Percentiles rank a stretch among this genome's conserved stretches.
phyloP scores from a whole-genome alignment of 2,113 vertebrate genomes.

The Rhinopomastus cyanomelas region DNA sequence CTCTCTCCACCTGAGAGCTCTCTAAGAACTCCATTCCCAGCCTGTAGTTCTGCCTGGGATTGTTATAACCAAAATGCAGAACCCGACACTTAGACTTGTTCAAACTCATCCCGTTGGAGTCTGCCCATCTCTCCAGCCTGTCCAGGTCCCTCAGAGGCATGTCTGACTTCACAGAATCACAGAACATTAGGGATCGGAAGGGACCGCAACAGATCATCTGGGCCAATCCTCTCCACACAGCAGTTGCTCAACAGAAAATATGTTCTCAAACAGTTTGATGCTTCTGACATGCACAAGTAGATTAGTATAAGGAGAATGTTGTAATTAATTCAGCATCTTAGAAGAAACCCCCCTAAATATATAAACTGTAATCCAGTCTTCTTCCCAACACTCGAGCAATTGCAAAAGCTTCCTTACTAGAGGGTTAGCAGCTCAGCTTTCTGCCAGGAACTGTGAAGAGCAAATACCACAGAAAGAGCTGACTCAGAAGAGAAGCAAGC shows the following conservation, averaged over 20 bases:
- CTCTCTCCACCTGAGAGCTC: too few species aligned
- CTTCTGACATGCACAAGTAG: neutral
- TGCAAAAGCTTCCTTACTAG: neutral
- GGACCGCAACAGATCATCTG: too few species aligned
- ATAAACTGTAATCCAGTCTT: neutral
- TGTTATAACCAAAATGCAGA: too few species aligned
- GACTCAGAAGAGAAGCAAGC: conserved; percentile 42
- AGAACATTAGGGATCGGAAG: too few species aligned
- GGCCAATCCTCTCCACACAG: too few species aligned
- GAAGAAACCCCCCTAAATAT: neutral
- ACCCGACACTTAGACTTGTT: too few species aligned
- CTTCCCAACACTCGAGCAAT: neutral
- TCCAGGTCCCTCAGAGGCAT: too few species aligned
- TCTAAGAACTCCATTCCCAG: too few species aligned
- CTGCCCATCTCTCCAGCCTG: too few species aligned
- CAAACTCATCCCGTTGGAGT: too few species aligned
- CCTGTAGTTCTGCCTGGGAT: too few species aligned
- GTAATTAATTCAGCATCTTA: neutral
- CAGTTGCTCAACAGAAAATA: neutral
- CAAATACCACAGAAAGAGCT: neutral
- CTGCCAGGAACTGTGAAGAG: neutral
- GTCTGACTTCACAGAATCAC: too few species aligned
- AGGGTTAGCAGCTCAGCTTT: neutral
- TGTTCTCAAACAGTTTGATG: neutral
- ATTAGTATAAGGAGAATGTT: neutral